phyloP scores from a whole-genome alignment of 2,797 vertebrate genomes.

The Botia kubotai region DNA sequence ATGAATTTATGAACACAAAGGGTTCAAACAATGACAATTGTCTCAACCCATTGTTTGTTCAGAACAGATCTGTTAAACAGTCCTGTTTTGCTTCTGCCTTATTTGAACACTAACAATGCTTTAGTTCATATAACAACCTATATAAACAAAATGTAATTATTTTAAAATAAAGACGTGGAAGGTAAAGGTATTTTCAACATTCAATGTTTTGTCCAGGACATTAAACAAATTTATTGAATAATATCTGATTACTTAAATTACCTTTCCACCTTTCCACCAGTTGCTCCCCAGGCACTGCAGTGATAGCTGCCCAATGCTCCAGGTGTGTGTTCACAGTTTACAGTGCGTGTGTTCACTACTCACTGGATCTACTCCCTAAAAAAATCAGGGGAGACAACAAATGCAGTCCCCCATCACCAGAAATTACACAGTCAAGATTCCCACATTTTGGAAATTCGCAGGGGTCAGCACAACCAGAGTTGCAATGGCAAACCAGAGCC shows the following conservation, averaged over 20 bases:
- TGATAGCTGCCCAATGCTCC: too few relatives aligned
- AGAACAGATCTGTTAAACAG: conserved; percentile 70
- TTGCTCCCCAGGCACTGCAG: too few relatives aligned
- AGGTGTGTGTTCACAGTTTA: too few relatives aligned
- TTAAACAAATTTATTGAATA: neutral
- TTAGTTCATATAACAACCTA: conserved; percentile 94
- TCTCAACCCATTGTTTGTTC: conserved; percentile 5
- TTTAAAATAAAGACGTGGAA: conserved; percentile 80
- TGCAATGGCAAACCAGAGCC: too few relatives aligned
- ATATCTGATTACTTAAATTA: neutral
- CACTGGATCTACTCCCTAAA: too few relatives aligned
- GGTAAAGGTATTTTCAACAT: conserved; percentile 37
- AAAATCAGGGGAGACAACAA: too few relatives aligned
- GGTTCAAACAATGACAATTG: neutral
- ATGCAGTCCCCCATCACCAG: too few relatives aligned
- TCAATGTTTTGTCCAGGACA: neutral
- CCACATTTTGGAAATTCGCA: too few relatives aligned
- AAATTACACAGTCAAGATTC: too few relatives aligned
- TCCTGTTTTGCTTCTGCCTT: conserved; percentile 87
- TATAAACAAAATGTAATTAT: conserved; percentile 99
- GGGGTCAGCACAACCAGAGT: too few relatives aligned
- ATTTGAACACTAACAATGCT: conserved; percentile 98
- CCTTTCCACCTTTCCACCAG: too few relatives aligned
- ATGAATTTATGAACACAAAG: neutral
- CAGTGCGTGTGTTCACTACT: too few relatives aligned